Percentiles rank a stretch among this genome's conserved stretches.
Conservation (phyloP, 35 echinoderm and acorn worm species). For the Diadema setosum region DNA sequence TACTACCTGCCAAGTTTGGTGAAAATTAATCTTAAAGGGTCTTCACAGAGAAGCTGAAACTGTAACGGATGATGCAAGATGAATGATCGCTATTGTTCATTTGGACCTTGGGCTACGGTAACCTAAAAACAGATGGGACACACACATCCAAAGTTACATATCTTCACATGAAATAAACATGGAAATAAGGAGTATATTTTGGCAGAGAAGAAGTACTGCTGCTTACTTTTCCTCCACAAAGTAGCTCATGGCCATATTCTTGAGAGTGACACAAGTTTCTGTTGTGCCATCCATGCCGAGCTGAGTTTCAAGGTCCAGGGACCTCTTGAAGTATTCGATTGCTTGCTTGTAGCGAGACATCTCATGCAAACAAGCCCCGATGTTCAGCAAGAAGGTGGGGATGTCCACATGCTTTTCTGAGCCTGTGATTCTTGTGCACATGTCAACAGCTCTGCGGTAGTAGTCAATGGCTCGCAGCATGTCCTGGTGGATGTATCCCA, state of each 20-base stretch:
- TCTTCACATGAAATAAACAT: too few relatives aligned
- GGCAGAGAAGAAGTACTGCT: too few relatives aligned
- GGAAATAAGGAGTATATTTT: too few relatives aligned
- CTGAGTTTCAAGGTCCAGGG: slow-evolving; percentile 55
- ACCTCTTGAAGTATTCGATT: slow-evolving; percentile 64
- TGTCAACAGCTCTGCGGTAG: slow-evolving; percentile 58
- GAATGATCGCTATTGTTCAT: too few relatives aligned
- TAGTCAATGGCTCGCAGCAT: slow-evolving; percentile 66
- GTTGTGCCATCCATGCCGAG: slow-evolving; percentile 72
- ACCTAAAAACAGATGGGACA: too few relatives aligned
- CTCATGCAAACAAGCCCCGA: slow-evolving; percentile 84
- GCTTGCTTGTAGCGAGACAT: slow-evolving; percentile 65
- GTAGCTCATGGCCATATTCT: slow-evolving; percentile 93
- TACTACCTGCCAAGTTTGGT: too few relatives aligned
- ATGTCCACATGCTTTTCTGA: slow-evolving; percentile 72
- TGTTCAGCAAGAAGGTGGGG: slow-evolving; percentile 59
- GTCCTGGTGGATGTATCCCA: slow-evolving; percentile 48
- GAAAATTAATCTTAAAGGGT: too few relatives aligned
- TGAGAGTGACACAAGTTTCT: slow-evolving; percentile 51
- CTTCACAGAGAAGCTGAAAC: too few relatives aligned
- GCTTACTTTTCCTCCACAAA: slow-evolving; percentile 63
- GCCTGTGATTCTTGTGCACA: slow-evolving; percentile 41
- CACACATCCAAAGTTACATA: too few relatives aligned
- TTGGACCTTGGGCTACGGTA: too few relatives aligned
- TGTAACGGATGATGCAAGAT: too few relatives aligned